These are phyloP conservation scores for Ormyrus pomaceus DNA, from an alignment of 2,888 invertebrate species.

Conservation along the genomic window DNA sequence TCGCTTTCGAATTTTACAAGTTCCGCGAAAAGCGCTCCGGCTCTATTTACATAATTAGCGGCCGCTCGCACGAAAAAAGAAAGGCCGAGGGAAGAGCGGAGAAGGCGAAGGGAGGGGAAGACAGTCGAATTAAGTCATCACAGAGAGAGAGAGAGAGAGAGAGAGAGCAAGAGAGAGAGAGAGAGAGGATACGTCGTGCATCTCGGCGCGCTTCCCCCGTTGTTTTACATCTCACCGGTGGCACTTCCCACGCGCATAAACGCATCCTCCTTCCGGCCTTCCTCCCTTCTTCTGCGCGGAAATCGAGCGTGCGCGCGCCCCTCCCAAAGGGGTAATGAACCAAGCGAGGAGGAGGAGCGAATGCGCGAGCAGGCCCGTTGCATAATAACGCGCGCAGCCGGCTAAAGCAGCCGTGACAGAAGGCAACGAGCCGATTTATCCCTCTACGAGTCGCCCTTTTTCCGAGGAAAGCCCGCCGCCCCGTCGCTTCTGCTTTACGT, in stretches of 20 bases:
- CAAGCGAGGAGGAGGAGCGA: conserved; percentile 2
- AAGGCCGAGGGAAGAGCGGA: background rate
- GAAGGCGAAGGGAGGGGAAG: background rate
- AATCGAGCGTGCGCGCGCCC: background rate
- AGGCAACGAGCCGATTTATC: conserved; percentile 56
- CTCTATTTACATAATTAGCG: conserved; percentile 48
- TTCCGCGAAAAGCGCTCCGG: conserved; percentile 9
- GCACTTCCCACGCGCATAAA: conserved; percentile 50
- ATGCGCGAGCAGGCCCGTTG: conserved; percentile 57
- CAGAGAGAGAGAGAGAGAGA: background rate
- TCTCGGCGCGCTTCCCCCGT: conserved; percentile 14
- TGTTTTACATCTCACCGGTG: conserved; percentile 40
- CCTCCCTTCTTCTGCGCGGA: background rate
- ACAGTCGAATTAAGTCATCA: conserved; percentile 52
- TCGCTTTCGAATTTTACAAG: background rate
- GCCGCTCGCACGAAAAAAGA: background rate
- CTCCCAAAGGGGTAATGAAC: conserved; percentile 43
- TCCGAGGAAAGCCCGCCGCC: too few relatives aligned
- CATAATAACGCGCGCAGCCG: conserved; percentile 62
- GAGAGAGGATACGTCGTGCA: conserved; percentile 32
- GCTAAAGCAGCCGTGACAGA: conserved; percentile 66
- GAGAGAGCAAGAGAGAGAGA: conserved; percentile 19
- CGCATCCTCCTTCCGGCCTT: conserved; percentile 53
- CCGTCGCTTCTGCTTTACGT: too few relatives aligned
- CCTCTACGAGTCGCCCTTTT: background rate